Evolutionary conservation across 2,888 invertebrate genomes (phyloP), one percentile per base, ranked within the genome.

Genomic region (Pandemis heparana): DNA sequence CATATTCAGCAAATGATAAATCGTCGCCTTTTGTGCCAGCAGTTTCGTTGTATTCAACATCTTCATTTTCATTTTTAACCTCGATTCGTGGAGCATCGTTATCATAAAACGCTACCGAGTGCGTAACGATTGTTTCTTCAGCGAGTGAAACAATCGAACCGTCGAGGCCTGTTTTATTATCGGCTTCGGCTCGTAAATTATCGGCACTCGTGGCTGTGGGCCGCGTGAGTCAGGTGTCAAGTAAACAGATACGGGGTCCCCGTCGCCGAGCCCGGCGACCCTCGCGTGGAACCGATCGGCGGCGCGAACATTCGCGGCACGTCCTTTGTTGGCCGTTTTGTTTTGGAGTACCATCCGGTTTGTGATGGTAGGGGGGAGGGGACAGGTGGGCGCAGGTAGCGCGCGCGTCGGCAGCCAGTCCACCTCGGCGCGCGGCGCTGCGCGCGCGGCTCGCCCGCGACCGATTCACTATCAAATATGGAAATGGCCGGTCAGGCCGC

Each of bases 321-420:
- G 91, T 92, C 92, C 92, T 94, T 93, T 92, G 94, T 92, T 92
- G 91, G 92, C 91, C 89, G 92, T 93, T 94, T 92, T 94, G 94
- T 94, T 94, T 94, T 94, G 94, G 91, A 92, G 90, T 87, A 89
- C 90, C 93, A 92, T 94, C 93, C 93, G 93, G 94, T 93, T 94
- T 93, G 92, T 93, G 89, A 89, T 90, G 89, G 90, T 86, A 88
- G 91, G 88, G 91, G 83, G 87, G 89, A 82, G 91, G 89, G 92
- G 91, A 91, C 92, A 92, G 92, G 93, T 91, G 92, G 89, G 90
- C 91, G 91, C 92, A 92, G 92, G 94, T 91, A 92, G 89, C 88
- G 92, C 87, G 89, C 87, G 89, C 90, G 86, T 83, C 85, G 87
- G 85, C 86, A 87, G 87, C 89, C 92, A 93, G 94, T 94, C 87